Evolutionary conservation across 2,113 vertebrate genomes (phyloP).

Genomic region (Myotis brandtii): DNA sequence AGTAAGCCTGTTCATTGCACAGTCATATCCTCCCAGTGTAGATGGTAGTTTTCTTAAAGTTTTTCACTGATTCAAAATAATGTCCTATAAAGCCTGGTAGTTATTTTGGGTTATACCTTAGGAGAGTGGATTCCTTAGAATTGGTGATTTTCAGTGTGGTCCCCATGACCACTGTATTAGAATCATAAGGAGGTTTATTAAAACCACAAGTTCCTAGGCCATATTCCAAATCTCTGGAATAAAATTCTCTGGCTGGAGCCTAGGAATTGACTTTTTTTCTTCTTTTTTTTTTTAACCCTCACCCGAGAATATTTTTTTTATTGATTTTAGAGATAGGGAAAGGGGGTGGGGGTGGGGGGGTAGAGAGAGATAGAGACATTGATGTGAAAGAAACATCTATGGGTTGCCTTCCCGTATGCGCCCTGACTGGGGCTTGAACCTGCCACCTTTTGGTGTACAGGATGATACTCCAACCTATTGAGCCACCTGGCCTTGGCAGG

Average conservation of each 20-base stretch:
- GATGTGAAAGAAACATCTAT: not conserved
- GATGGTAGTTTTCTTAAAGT: slow-evolving; percentile 4
- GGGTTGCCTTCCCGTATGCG: not conserved
- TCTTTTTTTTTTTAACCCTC: not conserved
- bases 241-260: not conserved
- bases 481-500: not conserved
- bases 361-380: not conserved
- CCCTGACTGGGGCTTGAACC: not conserved
- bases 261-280: not conserved
- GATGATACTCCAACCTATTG: not conserved
- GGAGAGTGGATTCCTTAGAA: not conserved
- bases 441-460: not conserved
- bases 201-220: not conserved
- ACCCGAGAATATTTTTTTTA: not conserved
- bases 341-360: accelerated
- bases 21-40: not conserved
- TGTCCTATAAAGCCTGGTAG: not conserved
- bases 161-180: not conserved
- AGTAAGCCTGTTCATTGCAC: not conserved
- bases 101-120: not conserved
- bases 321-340: not conserved
- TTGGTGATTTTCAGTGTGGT: not conserved
- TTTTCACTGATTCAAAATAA: slow-evolving; percentile 30
- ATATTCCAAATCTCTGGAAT: not conserved
- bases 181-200: not conserved